These are phyloP conservation scores for Hypercompe scribonia DNA, from an alignment of 2,888 invertebrate genomes.

Conservation along the genomic window DNA sequence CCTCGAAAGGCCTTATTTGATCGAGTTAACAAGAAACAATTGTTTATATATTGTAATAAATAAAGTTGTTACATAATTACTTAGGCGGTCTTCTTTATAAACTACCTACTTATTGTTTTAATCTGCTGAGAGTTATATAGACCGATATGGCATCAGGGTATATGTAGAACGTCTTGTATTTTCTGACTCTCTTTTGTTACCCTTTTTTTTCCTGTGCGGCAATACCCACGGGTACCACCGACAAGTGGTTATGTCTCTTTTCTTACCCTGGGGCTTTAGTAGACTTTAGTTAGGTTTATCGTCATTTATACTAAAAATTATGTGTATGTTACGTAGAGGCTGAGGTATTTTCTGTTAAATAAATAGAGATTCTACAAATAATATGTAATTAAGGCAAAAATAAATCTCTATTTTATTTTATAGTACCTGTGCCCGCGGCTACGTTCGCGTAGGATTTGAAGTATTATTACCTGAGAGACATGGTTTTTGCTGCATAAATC, in stretches of 20 bases:
- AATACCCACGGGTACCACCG: no score
- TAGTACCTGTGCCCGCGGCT: no score
- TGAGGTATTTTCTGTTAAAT: neutral
- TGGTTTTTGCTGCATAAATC: no score
- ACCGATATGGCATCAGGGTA: neutral
- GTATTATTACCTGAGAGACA: no score
- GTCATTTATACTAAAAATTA: neutral
- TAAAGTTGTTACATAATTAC: conserved; percentile 47
- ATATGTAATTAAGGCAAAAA: no score
- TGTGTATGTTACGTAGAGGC: no score
- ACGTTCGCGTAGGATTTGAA: no score
- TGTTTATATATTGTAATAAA: conserved; percentile 45
- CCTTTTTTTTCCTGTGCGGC: no score
- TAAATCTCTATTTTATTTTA: no score
- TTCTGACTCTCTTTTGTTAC: neutral
- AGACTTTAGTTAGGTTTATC: neutral
- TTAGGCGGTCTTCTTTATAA: conserved; percentile 13
- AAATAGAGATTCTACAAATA: no score
- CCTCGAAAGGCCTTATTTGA: conserved; percentile 22
- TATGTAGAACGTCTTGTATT: neutral
- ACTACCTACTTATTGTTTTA: conserved; percentile 20
- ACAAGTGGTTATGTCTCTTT: no score
- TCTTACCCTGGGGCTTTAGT: neutral
- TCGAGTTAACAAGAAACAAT: conserved; percentile 41
- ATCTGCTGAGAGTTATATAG: neutral